phyloP scores from a whole-genome alignment of 2,888 invertebrate genomes.

The Rapana venosa region DNA sequence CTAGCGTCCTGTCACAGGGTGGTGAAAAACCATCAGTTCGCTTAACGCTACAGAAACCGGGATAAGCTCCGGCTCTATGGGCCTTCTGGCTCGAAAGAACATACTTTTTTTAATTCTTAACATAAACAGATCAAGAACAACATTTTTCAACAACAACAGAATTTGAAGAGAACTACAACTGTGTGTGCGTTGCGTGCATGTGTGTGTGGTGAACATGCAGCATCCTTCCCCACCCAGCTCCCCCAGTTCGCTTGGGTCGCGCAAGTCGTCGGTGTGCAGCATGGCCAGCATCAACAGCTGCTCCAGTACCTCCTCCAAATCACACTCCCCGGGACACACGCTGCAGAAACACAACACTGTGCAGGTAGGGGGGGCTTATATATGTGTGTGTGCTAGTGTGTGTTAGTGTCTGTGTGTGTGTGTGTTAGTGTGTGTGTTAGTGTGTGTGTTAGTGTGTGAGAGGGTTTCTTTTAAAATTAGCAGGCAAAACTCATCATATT shows the following conservation, averaged over 20 bases:
- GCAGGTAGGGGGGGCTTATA: background rate
- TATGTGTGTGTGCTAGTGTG: background rate
- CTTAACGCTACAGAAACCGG: too few relatives aligned
- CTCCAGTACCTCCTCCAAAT: constrained; percentile 79
- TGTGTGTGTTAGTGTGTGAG: background rate
- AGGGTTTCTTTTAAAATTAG: too few relatives aligned
- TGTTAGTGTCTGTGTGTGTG: background rate
- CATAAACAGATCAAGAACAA: too few relatives aligned
- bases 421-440: background rate
- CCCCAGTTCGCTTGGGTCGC: constrained; percentile 90
- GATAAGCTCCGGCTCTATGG: too few relatives aligned
- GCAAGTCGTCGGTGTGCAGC: constrained; percentile 94
- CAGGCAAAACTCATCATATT: too few relatives aligned
- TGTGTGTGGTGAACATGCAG: constrained; percentile 78
- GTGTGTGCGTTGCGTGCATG: too few relatives aligned
- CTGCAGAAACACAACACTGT: constrained; percentile 84
- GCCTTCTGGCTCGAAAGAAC: too few relatives aligned
- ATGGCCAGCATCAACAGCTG: constrained; percentile 84
- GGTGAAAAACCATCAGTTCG: too few relatives aligned
- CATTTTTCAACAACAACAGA: too few relatives aligned
- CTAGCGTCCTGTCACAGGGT: too few relatives aligned
- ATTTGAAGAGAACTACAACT: too few relatives aligned
- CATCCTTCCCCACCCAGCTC: constrained; percentile 84
- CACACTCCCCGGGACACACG: constrained; percentile 77
- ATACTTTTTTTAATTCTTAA: too few relatives aligned